A percentile compares a stretch with the other conserved stretches of the same genome.
These are phyloP conservation scores for Manduca sexta DNA, from an alignment of 1,140 invertebrate species.

Conservation along the genomic window DNA sequence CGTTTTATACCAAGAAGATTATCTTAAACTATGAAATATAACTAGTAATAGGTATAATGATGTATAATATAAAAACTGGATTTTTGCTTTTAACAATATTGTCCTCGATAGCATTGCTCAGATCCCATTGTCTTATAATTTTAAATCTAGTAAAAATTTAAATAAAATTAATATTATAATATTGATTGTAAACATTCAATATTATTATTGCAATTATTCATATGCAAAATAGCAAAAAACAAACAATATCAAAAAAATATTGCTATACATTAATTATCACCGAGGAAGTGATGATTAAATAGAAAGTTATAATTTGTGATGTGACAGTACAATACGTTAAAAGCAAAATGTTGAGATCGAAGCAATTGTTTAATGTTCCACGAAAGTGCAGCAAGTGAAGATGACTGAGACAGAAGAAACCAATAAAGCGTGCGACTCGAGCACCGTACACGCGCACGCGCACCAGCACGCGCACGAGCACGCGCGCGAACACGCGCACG, in stretches of 20 bases:
- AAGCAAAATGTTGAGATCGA: neutral
- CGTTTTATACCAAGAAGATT: conserved; percentile 36
- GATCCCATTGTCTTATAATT: neutral
- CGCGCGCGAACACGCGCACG: conserved; percentile 46
- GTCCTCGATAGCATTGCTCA: conserved; percentile 64
- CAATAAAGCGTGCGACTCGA: conserved; percentile 20
- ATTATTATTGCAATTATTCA: too few species aligned
- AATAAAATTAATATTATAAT: too few species aligned
- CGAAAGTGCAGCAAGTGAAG: conserved; percentile 27
- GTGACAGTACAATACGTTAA: too few species aligned
- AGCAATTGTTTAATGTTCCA: conserved; percentile 9
- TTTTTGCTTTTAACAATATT: conserved; percentile 67
- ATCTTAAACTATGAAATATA: conserved; percentile 52
- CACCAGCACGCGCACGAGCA: conserved; percentile 20
- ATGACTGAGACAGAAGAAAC: conserved; percentile 30
- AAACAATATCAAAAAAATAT: too few species aligned
- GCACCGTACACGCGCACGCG: conserved; percentile 2
- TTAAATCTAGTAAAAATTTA: too few species aligned
- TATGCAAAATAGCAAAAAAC: too few species aligned
- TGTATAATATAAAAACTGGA: conserved; percentile 60
- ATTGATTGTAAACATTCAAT: too few species aligned
- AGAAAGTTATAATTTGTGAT: too few species aligned
- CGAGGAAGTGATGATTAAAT: too few species aligned
- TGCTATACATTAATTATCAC: too few species aligned
- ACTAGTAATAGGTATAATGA: conserved; percentile 45